Evolutionary conservation across 2,113 vertebrate species (phyloP).

Genomic region (Thamnophis sirtalis): DNA sequence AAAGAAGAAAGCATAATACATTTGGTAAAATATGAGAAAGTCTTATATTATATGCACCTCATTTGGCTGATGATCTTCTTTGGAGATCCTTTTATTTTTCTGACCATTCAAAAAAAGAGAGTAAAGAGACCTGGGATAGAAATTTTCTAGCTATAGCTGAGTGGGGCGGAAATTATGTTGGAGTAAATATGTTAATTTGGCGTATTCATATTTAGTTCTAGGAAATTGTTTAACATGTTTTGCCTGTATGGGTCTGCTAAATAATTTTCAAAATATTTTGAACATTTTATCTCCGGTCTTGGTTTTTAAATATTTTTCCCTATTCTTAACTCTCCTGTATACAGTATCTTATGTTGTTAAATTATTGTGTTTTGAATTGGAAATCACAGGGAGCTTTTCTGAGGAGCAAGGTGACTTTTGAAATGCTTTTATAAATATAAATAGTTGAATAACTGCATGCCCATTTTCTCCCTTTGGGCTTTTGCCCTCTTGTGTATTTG

Average conservation of each 20-base stretch:
- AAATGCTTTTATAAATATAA: not conserved
- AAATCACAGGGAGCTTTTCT: not conserved
- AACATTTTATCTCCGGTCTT: not conserved
- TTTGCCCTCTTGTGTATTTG: constrained; percentile 46
- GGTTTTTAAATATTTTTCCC: not conserved
- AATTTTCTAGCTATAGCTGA: not conserved
- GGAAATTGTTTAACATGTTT: not conserved
- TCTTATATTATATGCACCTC: not conserved
- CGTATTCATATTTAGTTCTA: not conserved
- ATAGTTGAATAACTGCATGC: constrained; percentile 8
- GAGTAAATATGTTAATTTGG: not conserved
- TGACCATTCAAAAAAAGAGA: not conserved
- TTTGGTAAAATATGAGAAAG: constrained; percentile 22
- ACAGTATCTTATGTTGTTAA: not conserved
- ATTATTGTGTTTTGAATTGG: not conserved
- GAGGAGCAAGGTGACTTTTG: not conserved
- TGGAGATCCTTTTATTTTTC: not conserved
- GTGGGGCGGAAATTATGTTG: not conserved
- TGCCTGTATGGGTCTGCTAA: not conserved
- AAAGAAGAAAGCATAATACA: constrained; percentile 39
- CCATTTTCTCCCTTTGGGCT: constrained; percentile 23
- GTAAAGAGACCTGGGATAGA: not conserved
- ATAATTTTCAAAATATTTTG: not conserved
- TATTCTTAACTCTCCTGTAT: not conserved
- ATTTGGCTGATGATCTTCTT: not conserved